A percentile compares a stretch with the other conserved stretches of the same genome.
Conservation (phyloP, 2,113 vertebrate species). For the Hippocampus mohnikei region DNA sequence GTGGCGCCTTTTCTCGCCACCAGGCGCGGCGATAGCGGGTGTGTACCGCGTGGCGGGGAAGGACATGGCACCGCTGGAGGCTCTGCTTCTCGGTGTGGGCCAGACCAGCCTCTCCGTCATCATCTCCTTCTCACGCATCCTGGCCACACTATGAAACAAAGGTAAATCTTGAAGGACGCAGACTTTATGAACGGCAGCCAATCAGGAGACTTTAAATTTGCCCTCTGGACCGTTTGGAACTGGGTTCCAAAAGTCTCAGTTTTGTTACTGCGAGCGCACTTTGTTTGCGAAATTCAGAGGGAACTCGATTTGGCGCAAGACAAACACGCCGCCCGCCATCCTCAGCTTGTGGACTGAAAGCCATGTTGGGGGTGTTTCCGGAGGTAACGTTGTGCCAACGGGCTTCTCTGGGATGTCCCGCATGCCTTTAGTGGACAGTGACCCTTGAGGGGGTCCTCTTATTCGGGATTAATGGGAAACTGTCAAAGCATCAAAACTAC, state of each 20-base stretch:
- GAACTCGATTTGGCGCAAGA: conserved; percentile 14
- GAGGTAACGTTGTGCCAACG: conserved; percentile 49
- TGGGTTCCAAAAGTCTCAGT: conserved; percentile 13
- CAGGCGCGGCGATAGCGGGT: conserved; percentile 92
- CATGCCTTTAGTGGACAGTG: conserved; percentile 40
- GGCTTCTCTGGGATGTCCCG: conserved; percentile 42
- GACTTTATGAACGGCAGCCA: neutral
- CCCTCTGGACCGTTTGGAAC: conserved; percentile 33
- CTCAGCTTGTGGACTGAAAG: conserved; percentile 42
- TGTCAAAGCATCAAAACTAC: conserved; percentile 2
- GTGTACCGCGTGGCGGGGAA: conserved; percentile 96
- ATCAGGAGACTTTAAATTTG: conserved; percentile 7
- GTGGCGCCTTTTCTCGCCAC: neutral
- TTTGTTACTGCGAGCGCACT: conserved; percentile 5
- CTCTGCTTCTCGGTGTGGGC: conserved; percentile 90
- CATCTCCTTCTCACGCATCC: conserved; percentile 92
- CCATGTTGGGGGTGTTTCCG: conserved; percentile 36
- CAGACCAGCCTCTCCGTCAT: conserved; percentile 89
- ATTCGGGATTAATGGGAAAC: neutral
- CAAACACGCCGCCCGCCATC: neutral
- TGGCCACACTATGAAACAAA: conserved; percentile 86
- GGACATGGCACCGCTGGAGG: conserved; percentile 94
- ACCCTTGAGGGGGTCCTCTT: conserved; percentile 41
- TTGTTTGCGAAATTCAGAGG: conserved; percentile 2
- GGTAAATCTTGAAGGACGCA: conserved; percentile 5